Base-by-base conservation (phyloP, 2,888 invertebrate species). In the Drosophila flavopinicola region DNA sequence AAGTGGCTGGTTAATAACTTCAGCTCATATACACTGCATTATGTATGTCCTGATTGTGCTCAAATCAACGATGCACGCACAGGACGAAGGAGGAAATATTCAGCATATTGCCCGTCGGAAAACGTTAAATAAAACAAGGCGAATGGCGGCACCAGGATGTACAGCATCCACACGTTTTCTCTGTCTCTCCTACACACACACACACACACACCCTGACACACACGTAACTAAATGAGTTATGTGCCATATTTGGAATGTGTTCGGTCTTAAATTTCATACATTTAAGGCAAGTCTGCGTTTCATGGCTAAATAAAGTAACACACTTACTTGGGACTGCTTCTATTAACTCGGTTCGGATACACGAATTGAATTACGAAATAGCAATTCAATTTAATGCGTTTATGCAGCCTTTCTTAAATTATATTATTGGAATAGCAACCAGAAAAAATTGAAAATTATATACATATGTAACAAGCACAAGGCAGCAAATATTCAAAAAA, bases 201-300 rank as follows among this genome's bases (percentile, higher is more conserved):
- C 6, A 3, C 10, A 3, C 11, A n/a, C 20, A 11, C 11, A 5
- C 10, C 10, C 13, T 9, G n/a, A n/a, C 10, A 5, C 11, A 17
- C n/a, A 17, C 20, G 17, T 35, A 63, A 49, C 60, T 60, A 56
- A 66, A 85, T 85, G 83, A 85, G 83, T 85, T 79, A 85, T 79
- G 64, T 83, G 73, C 65, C 79, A 66, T 71, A 75, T 71, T 72
- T 71, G 20, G 52, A 58, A 82, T 56, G 76, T 60, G 76, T 66
- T 67, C 67, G 53, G 52, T 60, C 85, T 83, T 67, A 75, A 85
- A 79, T 73, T 70, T 73, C 60, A 66, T 72, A 66, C 60, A 82
- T 66, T 83, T 70, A 67, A 35, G 59, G 6, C 33, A 69, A 45
- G 58, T 48, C 77, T 67, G 57, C 58, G 51, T 58, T 72, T 76